Evolutionary conservation across 2,113 vertebrate species (phyloP).

Genomic region (Tinamus guttatus): DNA sequence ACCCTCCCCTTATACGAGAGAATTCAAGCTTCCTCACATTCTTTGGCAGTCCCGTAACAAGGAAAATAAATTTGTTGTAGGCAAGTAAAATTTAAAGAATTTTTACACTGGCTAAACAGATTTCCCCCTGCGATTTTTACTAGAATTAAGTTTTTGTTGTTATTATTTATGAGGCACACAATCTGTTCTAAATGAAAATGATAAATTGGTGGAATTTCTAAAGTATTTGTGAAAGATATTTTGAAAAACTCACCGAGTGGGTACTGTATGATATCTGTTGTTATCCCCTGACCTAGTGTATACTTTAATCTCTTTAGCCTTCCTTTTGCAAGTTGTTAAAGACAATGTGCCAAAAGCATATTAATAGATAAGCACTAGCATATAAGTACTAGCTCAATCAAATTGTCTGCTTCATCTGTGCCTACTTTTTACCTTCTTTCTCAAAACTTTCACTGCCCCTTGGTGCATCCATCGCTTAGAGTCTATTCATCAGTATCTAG

Average conservation of each 20-base stretch:
- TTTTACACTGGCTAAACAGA: neutral
- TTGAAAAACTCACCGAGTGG: neutral
- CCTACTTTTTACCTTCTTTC: conserved; percentile 21
- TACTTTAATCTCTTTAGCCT: conserved; percentile 2
- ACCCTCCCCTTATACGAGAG: conserved; percentile 40
- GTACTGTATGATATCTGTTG: neutral
- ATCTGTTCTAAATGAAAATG: neutral
- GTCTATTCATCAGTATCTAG: conserved; percentile 16
- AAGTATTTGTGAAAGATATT: neutral
- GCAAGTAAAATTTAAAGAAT: neutral
- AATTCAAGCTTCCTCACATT: conserved; percentile 62
- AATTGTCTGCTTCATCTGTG: neutral
- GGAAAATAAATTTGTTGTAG: conserved; percentile 37
- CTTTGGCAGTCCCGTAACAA: conserved; percentile 47
- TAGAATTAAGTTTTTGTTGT: neutral
- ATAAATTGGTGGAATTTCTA: neutral
- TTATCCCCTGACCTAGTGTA: neutral
- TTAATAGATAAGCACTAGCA: conserved; percentile 5
- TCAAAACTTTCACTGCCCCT: conserved; percentile 23
- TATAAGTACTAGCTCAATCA: neutral
- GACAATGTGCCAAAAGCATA: conserved; percentile 6
- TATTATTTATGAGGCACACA: neutral
- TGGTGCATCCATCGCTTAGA: conserved; percentile 40
- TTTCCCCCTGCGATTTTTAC: neutral
- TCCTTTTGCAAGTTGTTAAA: neutral